phyloP scores from a whole-genome alignment of 2,113 vertebrate genomes.

The Mobula birostris region DNA sequence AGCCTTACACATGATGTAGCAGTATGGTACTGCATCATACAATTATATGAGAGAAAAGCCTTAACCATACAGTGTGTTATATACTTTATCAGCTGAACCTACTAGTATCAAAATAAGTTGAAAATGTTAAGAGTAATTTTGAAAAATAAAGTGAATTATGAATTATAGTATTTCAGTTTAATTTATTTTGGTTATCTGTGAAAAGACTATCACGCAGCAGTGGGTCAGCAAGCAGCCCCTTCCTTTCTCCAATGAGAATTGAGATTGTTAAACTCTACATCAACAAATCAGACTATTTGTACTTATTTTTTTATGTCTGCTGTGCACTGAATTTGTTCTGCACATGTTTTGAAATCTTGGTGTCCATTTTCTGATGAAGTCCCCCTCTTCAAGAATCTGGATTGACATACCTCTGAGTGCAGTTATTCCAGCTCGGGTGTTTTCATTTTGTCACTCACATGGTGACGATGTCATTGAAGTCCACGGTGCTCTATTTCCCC shows the following conservation, averaged over 20 bases:
- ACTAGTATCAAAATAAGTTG: background rate
- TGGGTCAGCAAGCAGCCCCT: background rate
- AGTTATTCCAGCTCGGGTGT: no score
- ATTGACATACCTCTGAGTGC: no score
- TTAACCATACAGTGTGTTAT: background rate
- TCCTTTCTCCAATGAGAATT: background rate
- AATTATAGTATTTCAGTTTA: background rate
- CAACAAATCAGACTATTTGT: no score
- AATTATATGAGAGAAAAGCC: background rate
- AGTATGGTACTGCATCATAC: background rate
- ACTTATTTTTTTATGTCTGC: no score
- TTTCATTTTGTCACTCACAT: no score
- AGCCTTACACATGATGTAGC: background rate
- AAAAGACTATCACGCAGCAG: background rate
- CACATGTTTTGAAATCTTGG: no score
- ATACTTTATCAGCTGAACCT: background rate
- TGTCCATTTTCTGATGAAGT: no score
- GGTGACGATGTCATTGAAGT: no score
- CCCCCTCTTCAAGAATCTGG: no score
- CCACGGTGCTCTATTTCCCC: no score
- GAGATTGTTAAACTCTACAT: no score
- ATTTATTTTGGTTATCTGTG: background rate
- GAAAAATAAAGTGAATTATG: conserved; percentile 30
- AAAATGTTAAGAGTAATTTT: conserved; percentile 23
- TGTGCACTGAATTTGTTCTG: no score